Evolutionary conservation across 2,888 invertebrate genomes (phyloP), one percentile per base, ranked within the genome.

Genomic region (Nesidiocoris tenuis): DNA sequence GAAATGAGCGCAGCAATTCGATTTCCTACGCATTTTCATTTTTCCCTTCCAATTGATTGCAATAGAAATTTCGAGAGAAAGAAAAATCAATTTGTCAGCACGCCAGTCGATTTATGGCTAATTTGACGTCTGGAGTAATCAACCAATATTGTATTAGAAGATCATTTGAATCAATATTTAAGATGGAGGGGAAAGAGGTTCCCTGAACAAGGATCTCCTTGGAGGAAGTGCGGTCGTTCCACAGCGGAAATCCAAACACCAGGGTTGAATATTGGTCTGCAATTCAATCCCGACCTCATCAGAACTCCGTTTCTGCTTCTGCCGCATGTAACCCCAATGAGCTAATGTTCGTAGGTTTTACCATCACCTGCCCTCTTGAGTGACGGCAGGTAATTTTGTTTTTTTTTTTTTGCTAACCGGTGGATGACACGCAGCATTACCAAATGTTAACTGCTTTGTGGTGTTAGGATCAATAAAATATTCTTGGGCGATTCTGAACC

Each of bases 151-250:
- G 67, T 5, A 21, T 67, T 67, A 67, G 21, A 54, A 67, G 67
- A 67, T 67, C 54, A 67, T 67, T 67, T 67, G 56, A 21, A 67
- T 67, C 55, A 67, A 22, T 21, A 56, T 54, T 67, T 12, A 12
- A 12, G 5, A 12, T 3, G 39, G 12, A 39, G 12, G 39, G 39
- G 39, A 39, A 39, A 65, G 22, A n/a, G 67, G 67, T 55, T 67
- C 22, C 67, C 67, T 22, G 22, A 22, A 39, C 67, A 55, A 54
- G 17, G 65, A 67, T 67, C 55, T 67, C 55, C 12, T 12, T 39
- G 72, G 39, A 22, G 72, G 72, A 72, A 72, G 39, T 72, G 72
- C 72, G 39, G 72, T 72, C 72, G 72, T 72, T 72, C 72, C 72
- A 54, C 39, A 21, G 61, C 61, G 72, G 72, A 72, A 72, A 54